Percentiles rank a stretch among this genome's conserved stretches.
phyloP scores from a whole-genome alignment of 2,888 invertebrate genomes.

The Therioaphis trifolii region DNA sequence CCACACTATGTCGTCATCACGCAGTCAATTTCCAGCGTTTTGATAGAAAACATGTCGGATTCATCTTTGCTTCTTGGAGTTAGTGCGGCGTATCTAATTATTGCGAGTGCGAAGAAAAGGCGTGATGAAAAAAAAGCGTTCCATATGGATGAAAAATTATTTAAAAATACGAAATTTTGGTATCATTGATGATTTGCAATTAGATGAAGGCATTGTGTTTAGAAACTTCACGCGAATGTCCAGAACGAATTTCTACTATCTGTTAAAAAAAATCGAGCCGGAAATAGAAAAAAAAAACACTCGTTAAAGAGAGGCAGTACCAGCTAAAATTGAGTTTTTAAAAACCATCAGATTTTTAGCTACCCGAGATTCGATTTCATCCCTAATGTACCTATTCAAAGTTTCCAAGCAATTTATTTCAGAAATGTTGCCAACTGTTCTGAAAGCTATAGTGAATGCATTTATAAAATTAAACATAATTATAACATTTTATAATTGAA shows the following conservation, averaged over 20 bases:
- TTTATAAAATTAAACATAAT: no score
- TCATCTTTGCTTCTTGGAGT: conserved; percentile 16
- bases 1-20: no score
- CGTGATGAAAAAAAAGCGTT: conserved; percentile 15
- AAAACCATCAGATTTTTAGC: conserved; percentile 9
- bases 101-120: conserved; percentile 16
- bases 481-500: no score
- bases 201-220: conserved; percentile 24
- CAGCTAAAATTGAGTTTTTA: conserved; percentile 23
- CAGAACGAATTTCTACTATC: conserved; percentile 13
- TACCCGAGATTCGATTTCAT: no score
- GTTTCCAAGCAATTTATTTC: no score
- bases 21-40: neutral
- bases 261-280: conserved; percentile 27
- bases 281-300: conserved; percentile 26
- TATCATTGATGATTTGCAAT: conserved; percentile 7
- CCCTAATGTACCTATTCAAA: no score
- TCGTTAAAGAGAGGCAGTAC: conserved; percentile 28
- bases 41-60: conserved; percentile 29
- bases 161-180: conserved; percentile 23
- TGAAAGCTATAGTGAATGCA: no score
- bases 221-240: conserved; percentile 30
- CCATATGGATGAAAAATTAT: conserved; percentile 30
- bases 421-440: no score
- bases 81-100: conserved; percentile 16